Base-by-base conservation (phyloP, 2,888 invertebrate species). In the Agrotis ipsilon region DNA sequence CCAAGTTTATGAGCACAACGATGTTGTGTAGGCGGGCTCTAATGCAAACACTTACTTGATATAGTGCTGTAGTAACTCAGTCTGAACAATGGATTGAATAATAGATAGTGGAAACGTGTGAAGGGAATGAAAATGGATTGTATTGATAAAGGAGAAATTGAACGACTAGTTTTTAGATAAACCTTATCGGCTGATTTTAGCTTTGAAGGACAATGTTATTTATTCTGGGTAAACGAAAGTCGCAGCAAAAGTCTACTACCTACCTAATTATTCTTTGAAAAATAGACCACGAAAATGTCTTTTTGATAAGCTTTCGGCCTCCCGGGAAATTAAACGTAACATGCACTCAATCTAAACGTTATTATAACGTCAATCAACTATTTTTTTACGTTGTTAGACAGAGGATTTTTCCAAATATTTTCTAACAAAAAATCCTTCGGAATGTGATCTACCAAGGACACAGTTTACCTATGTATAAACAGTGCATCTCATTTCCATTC, bases 1-100 rank as follows among this genome's bases (percentile, higher is more conserved):
- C 91, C 92, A 93, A 93, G 93, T 92, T 93, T 93, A 93, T 93
- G 90, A 92, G 90, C 88, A 85, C 90, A 90, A 90, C 79, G 86
- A 88, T 86, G 87, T 66, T 58, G 87, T 75, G 92, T 92, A 86
- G 92, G 92, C 80, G 81, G 86, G 68, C 78, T 72, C 71, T 84
- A 81, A 83, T 81, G 74, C 68, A 75, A 83, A 79, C 80, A 83
- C 78, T 86, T 85, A 86, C 82, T 76, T 84, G 77, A 78, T 88
- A 82, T 81, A 83, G 76, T 80, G 68, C 67, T 79, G 66, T 67
- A 64, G 60, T 68, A 66, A 78, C 60, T 70, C 27, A 54, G 72
- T 70, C 81, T 61, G 69, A 72, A 64, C 66, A 71, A 67, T 69
- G 43, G 58, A 61, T 58, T 51, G 69, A 59, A 63, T 67, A 51